Evolutionary conservation across 2,888 invertebrate species (phyloP), one percentile per base, ranked within the genome.

Genomic region (Tipula confusa): DNA sequence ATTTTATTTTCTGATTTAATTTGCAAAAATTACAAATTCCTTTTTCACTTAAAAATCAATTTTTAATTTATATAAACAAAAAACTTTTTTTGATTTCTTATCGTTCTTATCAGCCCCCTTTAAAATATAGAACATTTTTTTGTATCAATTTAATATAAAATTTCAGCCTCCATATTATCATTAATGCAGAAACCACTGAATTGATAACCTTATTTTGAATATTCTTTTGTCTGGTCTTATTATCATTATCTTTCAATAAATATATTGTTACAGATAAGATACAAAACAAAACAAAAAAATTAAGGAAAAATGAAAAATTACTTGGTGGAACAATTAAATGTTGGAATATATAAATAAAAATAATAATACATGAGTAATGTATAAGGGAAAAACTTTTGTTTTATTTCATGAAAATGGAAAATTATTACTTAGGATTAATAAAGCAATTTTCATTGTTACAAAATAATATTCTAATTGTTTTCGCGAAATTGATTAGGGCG

Each of bases 191-290:
- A 64, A 24, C 24, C 64, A 64, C 64, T 64, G 64, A 64, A 64
- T 64, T 64, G 64, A 64, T 64, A 64, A 64, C 64, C 64, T 64
- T 24, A 64, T 64, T 64, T 64, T 64, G 18, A 64, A 64, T 64
- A 64, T 24, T 64, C 64, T 64, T 64, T 64, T 64, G 64, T 64
- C 64, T 64, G 64, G 18, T 64, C 64, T 11, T 64, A 24, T 64
- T 64, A 64, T 64, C 24, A 64, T 64, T 18, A 64, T 64, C 64
- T 3, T 64, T 64, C 64, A 64, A 64, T 64, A 64, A 64, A 13
- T 13, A 38, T 64, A 43, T n/a, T 24, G 18, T 64, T 24, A 64
- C 18, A 64, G 64, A 64, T 64, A 64, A 64, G 24, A 64, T 4
- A 64, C 13, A 13, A n/a, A 38, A 38, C 2, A 38, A 13, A 2